Evolutionary conservation across 2,888 invertebrate species (phyloP), one percentile per base, ranked within the genome.

Genomic region (Stegophylla sp.): DNA sequence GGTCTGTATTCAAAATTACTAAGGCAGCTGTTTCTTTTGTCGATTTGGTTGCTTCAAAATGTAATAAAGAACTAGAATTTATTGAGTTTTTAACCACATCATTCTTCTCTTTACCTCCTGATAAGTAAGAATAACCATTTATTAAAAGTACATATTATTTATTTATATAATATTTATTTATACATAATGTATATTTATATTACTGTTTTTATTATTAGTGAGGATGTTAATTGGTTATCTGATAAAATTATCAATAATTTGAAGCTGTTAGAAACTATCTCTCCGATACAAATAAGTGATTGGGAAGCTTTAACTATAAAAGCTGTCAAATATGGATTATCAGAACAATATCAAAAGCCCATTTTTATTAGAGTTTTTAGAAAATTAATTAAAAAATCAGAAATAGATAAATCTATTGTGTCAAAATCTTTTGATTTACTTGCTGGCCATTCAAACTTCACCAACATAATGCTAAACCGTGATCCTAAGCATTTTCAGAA

Each of bases 371-470:
- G 23, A 48, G 71, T 79, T 26, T 71, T 69, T 3, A 69, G 51
- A 13, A 63, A 41, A 23, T 63, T 79, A 51, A 17, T 79, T 51
- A 61, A 79, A 61, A 79, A 63, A 51, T 34, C 45, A 34, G 17
- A 34, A 48, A n/a, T 63, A 12, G 63, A 79, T 51, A 61, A 63
- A 79, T 71, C 61, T 34, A 26, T 51, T 45, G 1, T 41, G 20
- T n/a, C 23, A 69, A 88, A 89, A 26, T 86, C 93, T 10, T 91
- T 93, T 84, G 92, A 93, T 83, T 92, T 94, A 92, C 89, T 91
- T 13, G 89, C 90, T 5, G 91, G 92, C 0, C 94, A 94, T 87
- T 94, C 94, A 0, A 91, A 92, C 85, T 94, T 94, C 86, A 86
- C 92, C 69, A 91, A 92, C 83, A 89, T 92, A 9, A 89, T 93